These are phyloP conservation scores for Clarias pachynema DNA, from an alignment of 2,797 vertebrate genomes.

Conservation along the genomic window DNA sequence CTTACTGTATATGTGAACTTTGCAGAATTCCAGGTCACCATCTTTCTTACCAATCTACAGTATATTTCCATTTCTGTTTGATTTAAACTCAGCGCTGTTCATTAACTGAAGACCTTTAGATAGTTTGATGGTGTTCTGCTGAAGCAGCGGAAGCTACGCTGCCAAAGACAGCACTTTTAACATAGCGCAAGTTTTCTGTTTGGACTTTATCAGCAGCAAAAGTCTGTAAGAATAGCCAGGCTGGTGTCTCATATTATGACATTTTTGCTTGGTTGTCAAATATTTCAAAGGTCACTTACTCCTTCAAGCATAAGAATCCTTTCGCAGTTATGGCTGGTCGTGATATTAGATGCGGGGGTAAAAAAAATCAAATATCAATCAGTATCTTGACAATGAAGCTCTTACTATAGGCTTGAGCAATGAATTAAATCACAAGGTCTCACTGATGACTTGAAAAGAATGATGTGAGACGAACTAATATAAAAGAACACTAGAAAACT, in stretches of 20 bases:
- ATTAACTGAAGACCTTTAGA: neutral
- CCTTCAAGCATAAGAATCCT: neutral
- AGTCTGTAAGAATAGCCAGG: neutral
- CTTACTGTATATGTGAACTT: neutral
- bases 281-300: constrained; percentile 38
- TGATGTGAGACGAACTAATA: neutral
- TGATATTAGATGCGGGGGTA: neutral
- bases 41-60: constrained; percentile 14
- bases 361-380: neutral
- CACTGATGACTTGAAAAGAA: neutral
- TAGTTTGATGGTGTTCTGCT: neutral
- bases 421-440: neutral
- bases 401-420: neutral
- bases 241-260: constrained; percentile 1
- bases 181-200: neutral
- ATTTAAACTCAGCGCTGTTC: neutral
- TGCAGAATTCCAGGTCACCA: neutral
- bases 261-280: constrained; percentile 20
- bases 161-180: constrained; percentile 40
- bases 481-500: neutral
- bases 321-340: neutral
- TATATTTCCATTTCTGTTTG: neutral
- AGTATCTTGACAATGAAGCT: neutral
- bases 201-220: constrained; percentile 8
- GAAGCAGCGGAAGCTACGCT: constrained; percentile 28